Evolutionary conservation across 1,140 invertebrate genomes (phyloP).

Genomic region (Teleogryllus occipitalis): DNA sequence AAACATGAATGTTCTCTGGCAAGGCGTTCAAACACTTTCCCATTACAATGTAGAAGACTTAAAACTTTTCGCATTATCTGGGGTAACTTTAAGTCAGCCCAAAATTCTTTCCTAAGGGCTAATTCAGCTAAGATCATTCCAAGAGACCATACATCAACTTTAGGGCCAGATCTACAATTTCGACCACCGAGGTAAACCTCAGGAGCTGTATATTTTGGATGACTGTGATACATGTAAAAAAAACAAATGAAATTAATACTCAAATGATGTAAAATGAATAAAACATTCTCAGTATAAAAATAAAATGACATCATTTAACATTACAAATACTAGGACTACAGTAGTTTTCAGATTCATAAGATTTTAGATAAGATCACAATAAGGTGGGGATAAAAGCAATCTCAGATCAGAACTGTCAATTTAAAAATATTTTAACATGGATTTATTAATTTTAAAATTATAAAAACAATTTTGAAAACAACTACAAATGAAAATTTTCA

Average conservation of each 20-base stretch:
- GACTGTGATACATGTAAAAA: constrained; percentile 38
- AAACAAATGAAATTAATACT: background rate
- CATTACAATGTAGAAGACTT: constrained; percentile 52
- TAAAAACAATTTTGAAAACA: no score
- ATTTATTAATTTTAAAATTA: no score
- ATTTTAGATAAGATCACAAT: no score
- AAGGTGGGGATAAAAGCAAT: no score
- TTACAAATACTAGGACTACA: background rate
- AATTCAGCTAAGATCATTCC: constrained; percentile 80
- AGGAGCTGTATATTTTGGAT: constrained; percentile 74
- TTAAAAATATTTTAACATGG: no score
- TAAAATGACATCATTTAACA: background rate
- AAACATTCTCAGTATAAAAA: background rate
- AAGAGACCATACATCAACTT: constrained; percentile 85
- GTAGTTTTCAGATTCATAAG: no score
- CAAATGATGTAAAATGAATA: background rate
- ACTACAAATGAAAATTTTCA: no score
- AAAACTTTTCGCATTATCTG: constrained; percentile 66
- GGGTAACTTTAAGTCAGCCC: constrained; percentile 61
- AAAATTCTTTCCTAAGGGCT: constrained; percentile 51
- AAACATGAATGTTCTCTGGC: constrained; percentile 64
- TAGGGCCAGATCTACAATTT: constrained; percentile 41
- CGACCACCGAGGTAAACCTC: constrained; percentile 63
- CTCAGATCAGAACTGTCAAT: no score
- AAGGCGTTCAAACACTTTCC: constrained; percentile 60